Evolutionary conservation across 2,113 vertebrate genomes (phyloP).

Genomic region (Reinhardtius hippoglossoides): DNA sequence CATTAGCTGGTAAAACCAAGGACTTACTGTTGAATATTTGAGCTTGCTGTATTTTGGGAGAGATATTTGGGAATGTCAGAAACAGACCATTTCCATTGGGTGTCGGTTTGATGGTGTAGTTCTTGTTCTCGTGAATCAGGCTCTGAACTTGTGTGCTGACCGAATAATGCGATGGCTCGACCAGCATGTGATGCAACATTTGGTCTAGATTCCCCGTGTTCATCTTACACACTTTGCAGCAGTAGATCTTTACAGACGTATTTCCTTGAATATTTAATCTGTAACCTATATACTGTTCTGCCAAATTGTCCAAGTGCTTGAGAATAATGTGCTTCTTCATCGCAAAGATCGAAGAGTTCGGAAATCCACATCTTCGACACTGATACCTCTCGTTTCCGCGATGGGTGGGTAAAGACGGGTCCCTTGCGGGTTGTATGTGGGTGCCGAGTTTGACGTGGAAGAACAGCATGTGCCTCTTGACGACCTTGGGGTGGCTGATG

Average conservation of each 20-base stretch:
- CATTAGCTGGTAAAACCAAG: constrained; percentile 67
- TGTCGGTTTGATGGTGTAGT: constrained; percentile 68
- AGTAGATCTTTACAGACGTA: constrained; percentile 77
- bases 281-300: constrained; percentile 77
- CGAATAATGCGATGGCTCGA: constrained; percentile 88
- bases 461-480: constrained; percentile 77
- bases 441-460: constrained; percentile 69
- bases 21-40: constrained; percentile 68
- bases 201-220: constrained; percentile 88
- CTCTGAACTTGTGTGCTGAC: constrained; percentile 88
- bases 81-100: constrained; percentile 69
- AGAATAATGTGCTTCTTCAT: constrained; percentile 84
- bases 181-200: constrained; percentile 92
- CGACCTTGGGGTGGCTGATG: constrained; percentile 68
- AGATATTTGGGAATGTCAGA: constrained; percentile 72
- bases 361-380: constrained; percentile 76
- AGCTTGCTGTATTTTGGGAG: constrained; percentile 73
- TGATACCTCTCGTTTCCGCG: constrained; percentile 70
- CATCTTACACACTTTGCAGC: constrained; percentile 91
- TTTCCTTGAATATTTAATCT: constrained; percentile 49
- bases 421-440: constrained; percentile 4
- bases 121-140: constrained; percentile 86
- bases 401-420: constrained; percentile 14
- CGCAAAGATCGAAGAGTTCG: constrained; percentile 71
- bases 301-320: constrained; percentile 74